A percentile compares a stretch with the other conserved stretches of the same genome.
Conservation (phyloP, 2,888 invertebrate species). For the Taenaris catops region DNA sequence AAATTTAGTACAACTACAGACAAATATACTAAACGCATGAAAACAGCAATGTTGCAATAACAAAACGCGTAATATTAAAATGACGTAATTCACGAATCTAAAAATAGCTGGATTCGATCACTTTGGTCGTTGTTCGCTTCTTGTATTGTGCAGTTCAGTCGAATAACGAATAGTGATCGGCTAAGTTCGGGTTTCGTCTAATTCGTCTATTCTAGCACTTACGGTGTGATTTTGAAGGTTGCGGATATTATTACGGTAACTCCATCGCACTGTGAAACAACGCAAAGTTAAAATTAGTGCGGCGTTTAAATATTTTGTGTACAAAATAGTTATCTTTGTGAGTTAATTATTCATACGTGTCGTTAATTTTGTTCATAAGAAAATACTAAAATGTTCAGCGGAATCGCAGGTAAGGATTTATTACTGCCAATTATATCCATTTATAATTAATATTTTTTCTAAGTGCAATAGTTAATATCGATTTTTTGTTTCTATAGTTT, state of each 20-base stretch:
- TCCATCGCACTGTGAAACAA: conserved; percentile 22
- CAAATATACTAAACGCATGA: no score
- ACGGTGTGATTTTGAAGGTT: conserved; percentile 26
- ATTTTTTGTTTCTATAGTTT: no score
- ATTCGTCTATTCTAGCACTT: conserved; percentile 11
- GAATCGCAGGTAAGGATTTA: conserved; percentile 59
- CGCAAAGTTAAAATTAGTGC: conserved; percentile 33
- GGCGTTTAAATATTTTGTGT: conserved; percentile 20
- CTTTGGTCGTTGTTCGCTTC: conserved; percentile 23
- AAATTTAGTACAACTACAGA: no score
- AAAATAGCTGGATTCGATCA: conserved; percentile 44
- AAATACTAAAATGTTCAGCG: conserved; percentile 62
- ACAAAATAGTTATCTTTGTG: conserved; percentile 12
- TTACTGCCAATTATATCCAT: background rate
- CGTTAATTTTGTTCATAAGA: conserved; percentile 18
- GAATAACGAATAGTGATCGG: conserved; percentile 18
- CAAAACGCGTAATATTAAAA: conserved; percentile 39
- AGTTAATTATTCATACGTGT: conserved; percentile 13
- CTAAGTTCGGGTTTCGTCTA: conserved; percentile 10
- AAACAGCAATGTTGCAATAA: no score
- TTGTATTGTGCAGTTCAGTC: conserved; percentile 15
- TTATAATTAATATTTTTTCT: background rate
- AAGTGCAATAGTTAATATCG: no score
- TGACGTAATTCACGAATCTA: conserved; percentile 49
- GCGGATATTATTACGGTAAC: conserved; percentile 24